These are phyloP conservation scores for Caenorhabditis imperialis DNA, from an alignment of 2,888 invertebrate genomes.

Conservation along the genomic window DNA sequence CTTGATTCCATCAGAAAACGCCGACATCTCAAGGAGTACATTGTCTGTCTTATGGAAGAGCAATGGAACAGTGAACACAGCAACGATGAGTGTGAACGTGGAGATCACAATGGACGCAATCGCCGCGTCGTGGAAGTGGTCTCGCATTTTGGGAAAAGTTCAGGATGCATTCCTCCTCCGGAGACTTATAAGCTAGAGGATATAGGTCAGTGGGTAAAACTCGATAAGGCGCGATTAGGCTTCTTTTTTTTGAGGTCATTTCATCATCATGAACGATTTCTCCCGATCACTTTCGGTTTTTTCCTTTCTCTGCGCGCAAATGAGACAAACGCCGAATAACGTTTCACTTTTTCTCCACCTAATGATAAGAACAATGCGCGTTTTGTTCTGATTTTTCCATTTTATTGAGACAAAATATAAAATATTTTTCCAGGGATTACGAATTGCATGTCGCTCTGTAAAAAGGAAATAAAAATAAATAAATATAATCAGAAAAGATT, in stretches of 20 bases:
- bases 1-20: slow-evolving; percentile 47
- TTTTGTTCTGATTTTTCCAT: no score
- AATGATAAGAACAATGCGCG: no score
- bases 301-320: slow-evolving; percentile 29
- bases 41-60: slow-evolving; percentile 50
- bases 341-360: slow-evolving; percentile 9
- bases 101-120: slow-evolving; percentile 46
- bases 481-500: no score
- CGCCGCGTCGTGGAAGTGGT: slow-evolving; percentile 48
- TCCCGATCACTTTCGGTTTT: slow-evolving; percentile 53
- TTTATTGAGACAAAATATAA: no score
- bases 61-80: slow-evolving; percentile 47
- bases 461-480: no score
- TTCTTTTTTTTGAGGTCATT: slow-evolving; percentile 49
- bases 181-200: slow-evolving; percentile 47
- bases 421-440: no score
- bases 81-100: slow-evolving; percentile 23
- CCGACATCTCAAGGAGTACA: slow-evolving; percentile 45
- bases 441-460: no score
- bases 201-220: slow-evolving; percentile 58
- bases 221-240: slow-evolving; percentile 53
- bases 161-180: slow-evolving; percentile 28
- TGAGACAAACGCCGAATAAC: slow-evolving; percentile 38
- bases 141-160: slow-evolving; percentile 30
- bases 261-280: slow-evolving; percentile 51